Conservation (phyloP, 2,113 vertebrate species). For the Pantherophis guttatus region DNA sequence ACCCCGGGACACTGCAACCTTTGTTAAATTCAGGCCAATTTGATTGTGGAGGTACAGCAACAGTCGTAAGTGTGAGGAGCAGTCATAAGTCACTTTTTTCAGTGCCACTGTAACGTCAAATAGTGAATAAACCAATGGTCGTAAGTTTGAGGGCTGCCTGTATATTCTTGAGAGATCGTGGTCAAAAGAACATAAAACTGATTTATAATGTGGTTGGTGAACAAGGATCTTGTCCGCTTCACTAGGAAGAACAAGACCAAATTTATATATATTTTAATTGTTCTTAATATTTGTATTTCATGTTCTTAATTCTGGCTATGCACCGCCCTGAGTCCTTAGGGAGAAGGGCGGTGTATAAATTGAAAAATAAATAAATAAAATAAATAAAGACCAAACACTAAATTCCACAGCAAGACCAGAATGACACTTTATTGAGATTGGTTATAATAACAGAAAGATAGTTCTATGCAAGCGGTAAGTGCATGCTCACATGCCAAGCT, state of each 20-base stretch:
- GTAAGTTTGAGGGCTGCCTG: background rate
- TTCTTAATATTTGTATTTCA: too few relatives aligned
- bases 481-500: background rate
- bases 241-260: background rate
- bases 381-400: background rate
- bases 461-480: background rate
- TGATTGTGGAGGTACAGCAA: background rate
- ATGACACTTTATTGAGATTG: background rate
- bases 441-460: background rate
- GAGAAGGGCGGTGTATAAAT: too few relatives aligned
- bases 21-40: background rate
- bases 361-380: too few relatives aligned
- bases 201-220: background rate
- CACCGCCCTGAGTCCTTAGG: too few relatives aligned
- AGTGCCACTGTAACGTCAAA: too few relatives aligned
- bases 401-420: background rate
- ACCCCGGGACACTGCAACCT: too few relatives aligned
- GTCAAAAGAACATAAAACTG: background rate
- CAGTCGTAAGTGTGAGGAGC: background rate
- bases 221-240: background rate
- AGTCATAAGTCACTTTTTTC: background rate
- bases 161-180: background rate
- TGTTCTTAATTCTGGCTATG: too few relatives aligned
- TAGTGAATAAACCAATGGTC: background rate
- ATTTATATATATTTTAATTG: too few relatives aligned